Base-by-base conservation (phyloP, 2,888 invertebrate genomes). In the Lacanobia wlatinum region DNA sequence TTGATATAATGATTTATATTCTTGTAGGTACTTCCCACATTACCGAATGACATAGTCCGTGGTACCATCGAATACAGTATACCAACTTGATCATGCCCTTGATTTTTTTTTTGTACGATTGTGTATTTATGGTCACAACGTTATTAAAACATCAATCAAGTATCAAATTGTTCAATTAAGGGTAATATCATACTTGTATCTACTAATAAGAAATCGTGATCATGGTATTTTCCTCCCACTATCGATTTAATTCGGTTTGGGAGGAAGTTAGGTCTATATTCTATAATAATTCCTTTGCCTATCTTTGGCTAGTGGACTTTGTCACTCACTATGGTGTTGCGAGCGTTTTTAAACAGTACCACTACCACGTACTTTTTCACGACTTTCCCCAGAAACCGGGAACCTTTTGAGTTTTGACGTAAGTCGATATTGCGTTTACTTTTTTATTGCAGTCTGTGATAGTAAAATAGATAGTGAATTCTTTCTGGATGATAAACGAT, bases 61-160 rank as follows among this genome's bases (percentile, higher is more conserved):
- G 34, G 48, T 55, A 53, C 40, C 18, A 58, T 43, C 40, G 21
- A 34, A 55, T 43, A n/a, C n/a, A 65, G 46, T 62, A 50, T 61
- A 67, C 52, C 52, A 67, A 72, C 10, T 69, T 18, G 14, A 34
- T 55, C 10, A 14, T 63, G 76, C 43, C 80, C 81, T 80, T 80
- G 81, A 64, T 21, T 76, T 80, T 80, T n/a, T 78, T 79, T 71
- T 53, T 2, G 1, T 28, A 28, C n/a, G 21, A 40, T 40, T 28
- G 8, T 53, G 7, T 23, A 21, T 59, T 62, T 79, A 79, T 76
- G 61, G 64, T 55, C 38, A 28, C 56, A 38, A 62, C 43, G 16
- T 55, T 70, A 70, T 80, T 65, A 46, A 62, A 62, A 65, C 80
- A 65, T 71, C 61, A 79, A 79, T 80, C 76, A 71, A 14, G 10